Evolutionary conservation across 2,797 vertebrate species (phyloP), one percentile per base, ranked within the genome.

Genomic region (Numenius phaeopus): DNA sequence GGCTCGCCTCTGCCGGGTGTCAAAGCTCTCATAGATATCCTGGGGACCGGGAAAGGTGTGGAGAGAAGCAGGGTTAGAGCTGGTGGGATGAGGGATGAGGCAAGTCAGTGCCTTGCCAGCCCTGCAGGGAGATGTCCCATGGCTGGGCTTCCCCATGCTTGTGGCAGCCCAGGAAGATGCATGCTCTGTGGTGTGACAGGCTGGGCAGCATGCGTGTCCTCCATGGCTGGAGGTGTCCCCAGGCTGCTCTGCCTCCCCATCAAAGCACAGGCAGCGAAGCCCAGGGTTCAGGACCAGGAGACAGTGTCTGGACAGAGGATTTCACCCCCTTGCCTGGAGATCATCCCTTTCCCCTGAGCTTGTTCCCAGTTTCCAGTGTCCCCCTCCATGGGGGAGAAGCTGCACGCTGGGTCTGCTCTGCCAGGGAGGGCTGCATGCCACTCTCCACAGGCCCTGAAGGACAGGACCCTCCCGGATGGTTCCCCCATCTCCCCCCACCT

Each of bases 1-100:
- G 91, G 99, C 99, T 84, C 99, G 97, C 82, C 99, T 98, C 97
- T 99, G 99, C 86, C 98, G 98, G 22, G 98, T 97, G 87, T 99
- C 99, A 94, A 99, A 98, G 97, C 98, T 99, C 98, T 99, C 99
- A 8, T 98, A 99, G 96, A 99, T 99, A 97, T 99, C 99, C 99
- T 99, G 92, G 50, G 73, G 83, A 97, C 12, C 29, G 49, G 84
- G 40, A 65, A 54, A 46, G 26, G 42, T 1, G 37, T 40, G 59
- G 82, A 80, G 30, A 82, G 47, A 66, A 47, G 42, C 3, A 1
- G 10, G 29, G 24, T 71, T 76, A 65, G 76, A 59, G 66, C 37
- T 18, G 65, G 10, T 1, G 1, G 42, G 66, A 57, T 39, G 39
- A 83, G 13, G 9, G 29, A 58, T 0, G 6, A 62, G 66, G 75